Base-by-base conservation (phyloP, 1,140 invertebrate genomes). In the Nylanderia fulva region DNA sequence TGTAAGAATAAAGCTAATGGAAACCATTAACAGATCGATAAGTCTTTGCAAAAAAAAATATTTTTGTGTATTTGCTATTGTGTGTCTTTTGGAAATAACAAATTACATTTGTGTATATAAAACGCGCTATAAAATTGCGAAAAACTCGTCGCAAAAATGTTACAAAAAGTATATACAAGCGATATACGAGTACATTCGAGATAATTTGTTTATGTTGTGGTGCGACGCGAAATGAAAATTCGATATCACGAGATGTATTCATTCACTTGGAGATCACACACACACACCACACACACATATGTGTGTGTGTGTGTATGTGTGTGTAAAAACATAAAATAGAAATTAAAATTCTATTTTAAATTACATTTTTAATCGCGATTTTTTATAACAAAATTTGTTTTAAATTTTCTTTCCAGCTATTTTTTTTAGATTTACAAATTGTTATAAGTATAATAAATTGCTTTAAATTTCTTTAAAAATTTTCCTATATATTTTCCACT, bases 121-220 rank as follows among this genome's bases (percentile, higher is more conserved):
- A 68, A 42, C 29, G n/a, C n/a, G 11, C 13, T 24, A 13, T 0
- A 71, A 45, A 60, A 72, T 71, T 8, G 36, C 2, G 2, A 4
- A 29, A 39, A 58, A 7, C 21, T 71, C 21, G 24, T 80, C 24
- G 29, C 24, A 39, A 58, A 71, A 42, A 42, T 42, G 33, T 27
- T 58, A 2, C 24, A 21, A 58, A 21, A 82, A 58, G 27, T 24
- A 33, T 42, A 42, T 24, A 9, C 18, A 21, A 1, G 2, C 4
- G 13, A 68, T 29, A 33, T 33, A 33, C 29, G 29, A 58, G 42
- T 82, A 71, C 15, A 42, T 36, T 8, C 60, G n/a, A 42, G 18
- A 60, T 82, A 82, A 82, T 80, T 71, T 52, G 68, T 27, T 42
- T 24, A 56, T 58, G 36, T 33, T 58, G n/a, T n/a, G n/a, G n/a